Evolutionary conservation across 2,113 vertebrate species (phyloP).

Genomic region (Eptatretus burgeri): DNA sequence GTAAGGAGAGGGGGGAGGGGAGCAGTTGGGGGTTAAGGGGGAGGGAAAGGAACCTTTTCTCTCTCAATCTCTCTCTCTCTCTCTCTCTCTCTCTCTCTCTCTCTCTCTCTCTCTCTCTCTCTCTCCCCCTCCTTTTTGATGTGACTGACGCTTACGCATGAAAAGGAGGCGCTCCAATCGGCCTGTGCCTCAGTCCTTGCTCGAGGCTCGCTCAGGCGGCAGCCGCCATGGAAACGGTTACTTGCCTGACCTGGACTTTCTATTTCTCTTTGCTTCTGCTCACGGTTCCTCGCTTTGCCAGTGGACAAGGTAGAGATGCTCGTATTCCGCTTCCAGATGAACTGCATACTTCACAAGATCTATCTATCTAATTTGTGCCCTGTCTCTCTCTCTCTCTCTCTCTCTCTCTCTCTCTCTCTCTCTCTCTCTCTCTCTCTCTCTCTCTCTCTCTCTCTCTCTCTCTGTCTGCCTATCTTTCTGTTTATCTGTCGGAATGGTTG

Average conservation of each 20-base stretch:
- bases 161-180: too few species aligned
- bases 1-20: too few species aligned
- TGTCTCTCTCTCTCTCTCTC: not conserved
- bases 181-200: too few species aligned
- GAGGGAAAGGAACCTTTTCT: too few species aligned
- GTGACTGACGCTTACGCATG: too few species aligned
- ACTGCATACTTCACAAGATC: not conserved
- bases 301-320: not conserved
- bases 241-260: too few species aligned
- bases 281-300: not conserved
- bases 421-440: not conserved
- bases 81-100: too few species aligned
- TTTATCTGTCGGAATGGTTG: not conserved
- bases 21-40: too few species aligned
- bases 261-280: too few species aligned
- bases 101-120: too few species aligned
- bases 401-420: not conserved
- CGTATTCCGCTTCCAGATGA: not conserved
- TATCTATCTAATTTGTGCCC: not conserved
- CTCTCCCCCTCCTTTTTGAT: too few species aligned
- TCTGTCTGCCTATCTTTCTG: not conserved
- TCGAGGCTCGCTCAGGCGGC: not conserved
- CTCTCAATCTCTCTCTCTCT: too few species aligned
- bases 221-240: not conserved
- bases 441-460: not conserved